Evolutionary conservation across 2,113 vertebrate genomes (phyloP), one percentile per base, ranked within the genome.

Genomic region (Zapus hudsonius): DNA sequence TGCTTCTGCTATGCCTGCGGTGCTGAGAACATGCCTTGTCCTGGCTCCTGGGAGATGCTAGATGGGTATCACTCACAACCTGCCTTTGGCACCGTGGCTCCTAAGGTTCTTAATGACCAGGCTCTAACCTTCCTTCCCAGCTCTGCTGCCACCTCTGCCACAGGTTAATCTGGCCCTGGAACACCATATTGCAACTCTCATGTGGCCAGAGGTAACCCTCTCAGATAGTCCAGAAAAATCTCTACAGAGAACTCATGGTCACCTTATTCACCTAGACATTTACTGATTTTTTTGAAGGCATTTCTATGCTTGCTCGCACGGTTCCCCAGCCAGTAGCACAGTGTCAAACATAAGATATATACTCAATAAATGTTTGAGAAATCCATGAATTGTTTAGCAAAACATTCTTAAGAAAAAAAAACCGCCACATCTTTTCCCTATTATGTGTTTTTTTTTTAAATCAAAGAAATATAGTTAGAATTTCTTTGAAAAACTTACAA

Each of bases 391-490:
- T 29, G 19, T 74, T 94, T 64, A 55, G 13, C 27, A 29, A 83
- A 72, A 55, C 4, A 11, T 73, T 67, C 72, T 59, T 23, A 90
- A 47, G 55, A 78, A 57, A n/a, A 81, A 86, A 82, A 67, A 13
- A 19, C 16, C n/a, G 44, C 64, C 5, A 31, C 33, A 42, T 38
- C 25, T 47, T 20, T 29, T 33, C n/a, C 29, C 76, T 11, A 52
- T 12, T 52, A 52, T 52, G 10, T 5, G 23, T 13, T 69, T 82
- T 38, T 61, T 42, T 17, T 78, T n/a, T n/a, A n/a, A n/a, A 44
- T 44, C 57, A 82, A 79, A 89, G 15, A 87, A 80, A 75, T 84
- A 52, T 10, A 63, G 16, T 81, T 33, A 89, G 31, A 94, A 83
- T 80, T 73, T 76, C 33, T 66, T 75, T 38, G 55, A 78, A 93